Evolutionary conservation across 2,113 vertebrate genomes (phyloP).

Genomic region (Tachysurus fulvidraco): DNA sequence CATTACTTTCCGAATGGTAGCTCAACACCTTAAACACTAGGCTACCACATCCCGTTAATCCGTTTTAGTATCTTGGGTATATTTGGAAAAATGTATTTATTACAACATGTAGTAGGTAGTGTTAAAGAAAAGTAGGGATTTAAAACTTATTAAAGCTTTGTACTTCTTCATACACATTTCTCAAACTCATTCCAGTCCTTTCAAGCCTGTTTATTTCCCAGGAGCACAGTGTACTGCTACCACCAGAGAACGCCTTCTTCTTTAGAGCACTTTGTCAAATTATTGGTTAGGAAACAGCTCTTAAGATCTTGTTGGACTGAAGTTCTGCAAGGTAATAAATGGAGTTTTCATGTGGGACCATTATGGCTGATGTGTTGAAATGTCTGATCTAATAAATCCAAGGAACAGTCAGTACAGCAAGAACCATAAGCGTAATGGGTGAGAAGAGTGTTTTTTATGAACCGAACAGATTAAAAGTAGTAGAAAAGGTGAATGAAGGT

Average conservation of each 20-base stretch:
- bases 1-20: too few species aligned
- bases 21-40: too few species aligned
- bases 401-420: background rate
- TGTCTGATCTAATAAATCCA: background rate
- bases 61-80: background rate
- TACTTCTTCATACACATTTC: background rate
- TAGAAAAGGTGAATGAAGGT: background rate
- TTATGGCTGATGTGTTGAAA: background rate
- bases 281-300: background rate
- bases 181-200: background rate
- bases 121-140: background rate
- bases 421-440: background rate
- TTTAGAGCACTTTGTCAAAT: background rate
- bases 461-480: background rate
- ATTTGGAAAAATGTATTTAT: background rate
- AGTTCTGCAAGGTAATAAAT: too few species aligned
- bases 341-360: too few species aligned
- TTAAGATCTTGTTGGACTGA: background rate
- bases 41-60: too few species aligned
- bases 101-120: too few species aligned
- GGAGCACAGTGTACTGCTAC: background rate
- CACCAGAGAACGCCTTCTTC: background rate
- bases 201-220: background rate
- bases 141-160: background rate
- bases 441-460: background rate